A percentile compares a stretch with the other conserved stretches of the same genome.
Conservation (phyloP, 2,797 vertebrate genomes). For the Xyrichtys novacula region DNA sequence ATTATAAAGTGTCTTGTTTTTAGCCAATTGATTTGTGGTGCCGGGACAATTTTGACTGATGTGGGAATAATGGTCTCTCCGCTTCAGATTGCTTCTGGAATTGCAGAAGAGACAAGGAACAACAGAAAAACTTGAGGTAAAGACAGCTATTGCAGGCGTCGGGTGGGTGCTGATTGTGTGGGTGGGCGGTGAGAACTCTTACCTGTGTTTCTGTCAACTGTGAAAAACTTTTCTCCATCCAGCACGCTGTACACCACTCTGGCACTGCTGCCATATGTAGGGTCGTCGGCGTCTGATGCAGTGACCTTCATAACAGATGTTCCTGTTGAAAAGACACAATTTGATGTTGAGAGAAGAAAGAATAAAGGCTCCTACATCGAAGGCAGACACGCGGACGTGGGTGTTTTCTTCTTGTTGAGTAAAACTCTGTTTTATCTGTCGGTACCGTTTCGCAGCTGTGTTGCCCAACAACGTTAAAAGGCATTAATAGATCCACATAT, state of each 20-base stretch:
- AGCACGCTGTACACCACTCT: constrained; percentile 95
- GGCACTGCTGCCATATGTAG: constrained; percentile 96
- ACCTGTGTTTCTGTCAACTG: constrained; percentile 95
- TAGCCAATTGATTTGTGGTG: constrained; percentile 44
- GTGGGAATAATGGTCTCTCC: constrained; percentile 36
- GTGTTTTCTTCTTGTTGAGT: neutral
- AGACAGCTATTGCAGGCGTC: neutral
- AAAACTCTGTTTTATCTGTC: neutral
- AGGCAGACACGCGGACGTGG: neutral
- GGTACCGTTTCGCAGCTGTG: neutral
- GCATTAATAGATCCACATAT: no score
- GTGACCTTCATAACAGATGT: constrained; percentile 98
- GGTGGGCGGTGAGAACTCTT: constrained; percentile 62
- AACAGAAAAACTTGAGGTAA: neutral
- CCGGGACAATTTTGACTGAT: constrained; percentile 31
- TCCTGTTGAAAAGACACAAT: constrained; percentile 82
- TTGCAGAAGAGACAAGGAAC: neutral
- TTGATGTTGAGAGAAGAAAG: constrained; percentile 6
- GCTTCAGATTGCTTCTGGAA: constrained; percentile 18
- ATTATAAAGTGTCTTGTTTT: constrained; percentile 28
- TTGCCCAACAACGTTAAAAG: no score
- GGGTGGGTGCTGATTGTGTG: neutral
- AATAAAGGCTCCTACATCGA: neutral
- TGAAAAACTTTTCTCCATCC: constrained; percentile 95
- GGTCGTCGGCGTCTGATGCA: constrained; percentile 96